phyloP scores from a whole-genome alignment of 2,113 vertebrate genomes.

The Elgaria multicarinata region DNA sequence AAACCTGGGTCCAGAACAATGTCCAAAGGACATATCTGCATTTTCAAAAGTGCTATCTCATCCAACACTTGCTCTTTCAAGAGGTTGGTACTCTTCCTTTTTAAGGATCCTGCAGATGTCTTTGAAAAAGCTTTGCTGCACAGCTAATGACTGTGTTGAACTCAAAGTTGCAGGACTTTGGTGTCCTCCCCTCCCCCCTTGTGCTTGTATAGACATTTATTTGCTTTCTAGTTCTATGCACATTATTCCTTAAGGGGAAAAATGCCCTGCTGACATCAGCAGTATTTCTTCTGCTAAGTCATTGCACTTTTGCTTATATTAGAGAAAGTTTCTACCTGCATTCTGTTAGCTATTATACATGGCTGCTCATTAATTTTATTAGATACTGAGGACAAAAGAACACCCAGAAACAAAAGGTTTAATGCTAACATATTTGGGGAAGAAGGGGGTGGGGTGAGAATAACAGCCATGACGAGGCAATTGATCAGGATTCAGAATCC shows the following conservation, averaged over 20 bases:
- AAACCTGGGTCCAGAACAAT: background rate
- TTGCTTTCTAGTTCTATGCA: background rate
- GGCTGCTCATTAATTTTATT: background rate
- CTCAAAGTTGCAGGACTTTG: background rate
- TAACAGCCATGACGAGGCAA: background rate
- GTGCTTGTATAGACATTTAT: background rate
- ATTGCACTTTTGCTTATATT: background rate
- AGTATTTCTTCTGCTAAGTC: background rate
- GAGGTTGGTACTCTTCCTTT: background rate
- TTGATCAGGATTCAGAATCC: background rate
- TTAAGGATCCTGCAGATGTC: background rate
- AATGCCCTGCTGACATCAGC: rapidly evolving
- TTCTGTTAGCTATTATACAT: background rate
- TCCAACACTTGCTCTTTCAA: background rate
- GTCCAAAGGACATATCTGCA: background rate
- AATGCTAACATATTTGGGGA: background rate
- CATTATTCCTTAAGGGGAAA: background rate
- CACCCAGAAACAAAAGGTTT: background rate
- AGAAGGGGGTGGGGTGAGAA: background rate
- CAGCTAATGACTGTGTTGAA: background rate
- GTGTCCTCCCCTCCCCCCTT: too few relatives aligned
- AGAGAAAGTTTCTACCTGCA: background rate
- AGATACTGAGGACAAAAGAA: background rate
- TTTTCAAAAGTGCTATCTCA: background rate
- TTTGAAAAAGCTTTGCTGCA: background rate